Base-by-base conservation (phyloP, 53 echinoderm and acorn worm genomes). In the Henricia sp. region DNA sequence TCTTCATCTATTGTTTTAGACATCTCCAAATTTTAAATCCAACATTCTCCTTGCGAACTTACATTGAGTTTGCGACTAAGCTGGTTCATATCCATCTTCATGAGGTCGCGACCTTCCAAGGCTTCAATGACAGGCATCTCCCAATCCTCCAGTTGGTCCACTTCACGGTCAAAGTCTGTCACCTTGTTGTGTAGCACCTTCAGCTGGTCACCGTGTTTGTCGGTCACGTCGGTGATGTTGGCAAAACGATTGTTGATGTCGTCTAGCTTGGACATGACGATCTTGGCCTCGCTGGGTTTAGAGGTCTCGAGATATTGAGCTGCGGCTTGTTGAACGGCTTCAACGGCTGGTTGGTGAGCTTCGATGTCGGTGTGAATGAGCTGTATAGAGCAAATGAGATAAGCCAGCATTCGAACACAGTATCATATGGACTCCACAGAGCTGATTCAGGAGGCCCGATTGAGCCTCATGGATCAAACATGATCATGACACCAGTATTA, bases 71-170 rank as follows among this genome's bases (percentile, higher is more conserved):
- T 99, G 84, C 88, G 90, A 70, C 71, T 86, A 33, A 99, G 95
- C 46, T 94, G 92, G 65, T 90, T 90, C 76, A 99, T 90, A 27
- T 96, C 96, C 85, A 85, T 93, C 64, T 77, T 88, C 90, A 92
- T 99, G 58, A 99, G 65, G 69, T 95, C 93, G 38, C 77, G 90
- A 1, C 86, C 87, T 65, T 95, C 99, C 26, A 99, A 83, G 13
- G 85, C 75, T 83, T 99, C 99, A 0, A 99, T 72, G 27, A 76
- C 88, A 1, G 97, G 99, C 20, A 99, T 69, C 83, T 95, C 86
- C 95, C 95, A 94, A 75, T 99, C 99, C 54, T 99, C 99, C 71
- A 99, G 85, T 29, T 89, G 64, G 85, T 99, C 99, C 29, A 99
- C 99, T 84, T 99, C 94, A 25, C 86, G 82, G 87, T 94, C 92